Evolutionary conservation across 2,888 invertebrate species (phyloP).

Genomic region (Troides helena): DNA sequence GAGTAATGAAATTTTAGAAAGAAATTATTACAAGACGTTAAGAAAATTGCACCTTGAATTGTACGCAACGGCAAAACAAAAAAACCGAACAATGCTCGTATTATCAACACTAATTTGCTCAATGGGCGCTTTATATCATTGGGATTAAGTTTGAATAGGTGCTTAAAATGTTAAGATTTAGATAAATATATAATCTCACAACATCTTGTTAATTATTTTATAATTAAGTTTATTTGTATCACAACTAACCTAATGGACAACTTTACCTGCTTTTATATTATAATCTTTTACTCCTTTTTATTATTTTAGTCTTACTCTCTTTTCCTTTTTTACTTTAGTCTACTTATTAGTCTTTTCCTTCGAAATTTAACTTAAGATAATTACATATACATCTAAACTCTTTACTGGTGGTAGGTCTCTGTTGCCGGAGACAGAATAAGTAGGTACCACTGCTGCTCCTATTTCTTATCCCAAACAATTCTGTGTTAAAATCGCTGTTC

Average conservation of each 20-base stretch:
- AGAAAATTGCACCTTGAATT: slow-evolving; percentile 19
- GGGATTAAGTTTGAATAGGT: slow-evolving; percentile 19
- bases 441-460: no score
- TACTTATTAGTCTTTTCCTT: background rate
- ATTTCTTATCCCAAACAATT: no score
- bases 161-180: slow-evolving; percentile 18
- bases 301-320: background rate
- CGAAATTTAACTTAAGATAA: background rate
- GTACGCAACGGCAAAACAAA: slow-evolving; percentile 8
- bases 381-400: no score
- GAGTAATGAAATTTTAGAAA: slow-evolving; percentile 16
- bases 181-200: slow-evolving; percentile 15
- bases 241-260: background rate
- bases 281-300: background rate
- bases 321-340: no score
- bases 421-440: no score
- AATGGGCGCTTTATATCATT: slow-evolving; percentile 16
- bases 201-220: slow-evolving; percentile 20
- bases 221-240: slow-evolving; percentile 8
- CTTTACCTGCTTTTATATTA: background rate
- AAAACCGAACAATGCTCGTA: slow-evolving; percentile 23
- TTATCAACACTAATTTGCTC: slow-evolving; percentile 22
- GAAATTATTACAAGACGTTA: slow-evolving; percentile 19
- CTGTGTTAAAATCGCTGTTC: no score
- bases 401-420: no score